These are phyloP conservation scores for Neoarius graeffei DNA, from an alignment of 2,113 vertebrate species.

Conservation along the genomic window DNA sequence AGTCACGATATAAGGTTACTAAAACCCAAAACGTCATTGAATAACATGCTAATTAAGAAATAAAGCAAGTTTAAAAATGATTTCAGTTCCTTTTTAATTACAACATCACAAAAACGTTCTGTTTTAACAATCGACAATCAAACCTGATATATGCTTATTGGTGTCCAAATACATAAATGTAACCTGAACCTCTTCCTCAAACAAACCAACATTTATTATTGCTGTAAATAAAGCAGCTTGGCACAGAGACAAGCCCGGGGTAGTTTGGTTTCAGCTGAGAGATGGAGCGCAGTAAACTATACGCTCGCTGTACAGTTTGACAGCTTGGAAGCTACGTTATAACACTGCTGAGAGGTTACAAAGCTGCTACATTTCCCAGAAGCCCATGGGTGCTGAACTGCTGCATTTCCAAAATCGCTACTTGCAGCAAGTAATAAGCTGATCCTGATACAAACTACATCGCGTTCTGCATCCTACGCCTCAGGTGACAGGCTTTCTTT, in stretches of 20 bases:
- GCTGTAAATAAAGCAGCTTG: neutral
- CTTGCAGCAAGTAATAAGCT: constrained; percentile 20
- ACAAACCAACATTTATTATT: neutral
- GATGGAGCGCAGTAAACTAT: neutral
- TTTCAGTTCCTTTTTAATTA: no score
- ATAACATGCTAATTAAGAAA: no score
- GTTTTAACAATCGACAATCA: neutral
- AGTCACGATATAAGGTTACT: no score
- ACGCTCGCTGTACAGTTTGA: neutral
- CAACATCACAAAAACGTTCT: neutral
- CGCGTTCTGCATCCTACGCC: neutral
- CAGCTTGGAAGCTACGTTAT: constrained; percentile 12
- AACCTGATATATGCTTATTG: neutral
- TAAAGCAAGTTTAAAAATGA: no score
- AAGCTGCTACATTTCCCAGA: constrained; percentile 29
- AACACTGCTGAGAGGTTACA: constrained; percentile 19
- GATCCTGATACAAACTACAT: neutral
- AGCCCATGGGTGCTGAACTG: constrained; percentile 13
- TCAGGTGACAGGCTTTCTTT: neutral
- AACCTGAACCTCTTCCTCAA: constrained; percentile 4
- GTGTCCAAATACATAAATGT: neutral
- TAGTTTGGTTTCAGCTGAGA: neutral
- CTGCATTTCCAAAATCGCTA: constrained; percentile 9
- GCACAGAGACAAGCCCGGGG: neutral
- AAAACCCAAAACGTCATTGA: no score